phyloP scores from a whole-genome alignment of 2,888 invertebrate species.

The Callimorpha dominula region DNA sequence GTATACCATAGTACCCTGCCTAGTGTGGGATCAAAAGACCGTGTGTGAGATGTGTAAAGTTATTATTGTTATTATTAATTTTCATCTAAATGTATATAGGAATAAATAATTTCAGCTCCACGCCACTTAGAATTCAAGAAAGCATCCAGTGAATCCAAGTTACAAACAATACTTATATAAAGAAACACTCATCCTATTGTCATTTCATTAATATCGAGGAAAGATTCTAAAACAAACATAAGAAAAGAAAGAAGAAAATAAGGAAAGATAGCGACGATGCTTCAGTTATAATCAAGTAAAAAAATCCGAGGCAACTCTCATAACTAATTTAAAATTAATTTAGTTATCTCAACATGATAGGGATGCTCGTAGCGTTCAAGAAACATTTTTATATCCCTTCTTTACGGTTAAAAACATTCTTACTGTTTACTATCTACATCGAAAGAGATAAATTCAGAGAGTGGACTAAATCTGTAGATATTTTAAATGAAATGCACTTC shows the following conservation, averaged over 20 bases:
- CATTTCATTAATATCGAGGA: conserved; percentile 10
- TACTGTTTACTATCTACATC: conserved; percentile 19
- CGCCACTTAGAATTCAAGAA: no score
- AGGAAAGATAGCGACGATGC: conserved; percentile 40
- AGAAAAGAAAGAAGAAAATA: conserved; percentile 25
- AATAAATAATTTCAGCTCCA: no score
- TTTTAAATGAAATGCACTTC: background rate
- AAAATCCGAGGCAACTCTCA: conserved; percentile 53
- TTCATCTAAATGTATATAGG: no score
- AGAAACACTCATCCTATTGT: conserved; percentile 1
- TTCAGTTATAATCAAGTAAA: conserved; percentile 57
- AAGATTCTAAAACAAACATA: conserved; percentile 6
- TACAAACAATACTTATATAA: background rate
- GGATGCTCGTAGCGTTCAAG: conserved; percentile 44
- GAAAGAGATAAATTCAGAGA: background rate
- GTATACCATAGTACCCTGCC: no score
- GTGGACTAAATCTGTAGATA: background rate
- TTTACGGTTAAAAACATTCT: conserved; percentile 43
- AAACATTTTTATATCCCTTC: conserved; percentile 32
- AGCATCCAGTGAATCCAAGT: no score
- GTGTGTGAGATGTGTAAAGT: no score
- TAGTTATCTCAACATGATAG: conserved; percentile 59
- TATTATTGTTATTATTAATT: no score
- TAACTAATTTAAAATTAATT: conserved; percentile 70
- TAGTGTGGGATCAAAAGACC: no score